These are phyloP conservation scores for Brachionus manjavacas DNA, from an alignment of 1,140 invertebrate genomes.

Conservation along the genomic window DNA sequence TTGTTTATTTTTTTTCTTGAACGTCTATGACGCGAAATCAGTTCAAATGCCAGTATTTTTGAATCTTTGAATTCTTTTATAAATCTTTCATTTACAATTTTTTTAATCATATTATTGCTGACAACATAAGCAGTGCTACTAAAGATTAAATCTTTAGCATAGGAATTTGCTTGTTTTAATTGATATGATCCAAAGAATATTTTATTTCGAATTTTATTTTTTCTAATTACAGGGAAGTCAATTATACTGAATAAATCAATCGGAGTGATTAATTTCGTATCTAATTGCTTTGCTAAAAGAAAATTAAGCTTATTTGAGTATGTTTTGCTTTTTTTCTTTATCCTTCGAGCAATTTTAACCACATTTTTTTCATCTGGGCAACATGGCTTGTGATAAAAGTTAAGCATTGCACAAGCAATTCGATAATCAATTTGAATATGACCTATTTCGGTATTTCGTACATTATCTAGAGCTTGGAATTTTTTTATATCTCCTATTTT, in stretches of 20 bases:
- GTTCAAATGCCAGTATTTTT: neutral
- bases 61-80: neutral
- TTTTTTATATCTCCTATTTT: neutral
- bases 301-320: neutral
- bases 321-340: neutral
- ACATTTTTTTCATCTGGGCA: constrained; percentile 6
- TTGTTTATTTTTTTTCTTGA: neutral
- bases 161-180: neutral
- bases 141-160: neutral
- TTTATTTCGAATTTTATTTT: neutral
- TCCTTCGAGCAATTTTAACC: neutral
- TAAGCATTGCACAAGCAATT: neutral
- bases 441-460: constrained; percentile 1
- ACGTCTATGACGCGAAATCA: neutral
- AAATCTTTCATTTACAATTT: neutral
- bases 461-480: neutral
- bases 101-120: neutral
- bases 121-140: neutral
- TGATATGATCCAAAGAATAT: constrained; percentile 13
- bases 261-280: neutral
- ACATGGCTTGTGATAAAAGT: neutral
- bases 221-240: neutral
- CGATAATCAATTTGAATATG: constrained; percentile 32
- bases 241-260: neutral
- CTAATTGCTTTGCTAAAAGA: neutral